These are phyloP conservation scores for Coranthus polyacanthus DNA, from an alignment of 2,797 vertebrate species.

Conservation along the genomic window DNA sequence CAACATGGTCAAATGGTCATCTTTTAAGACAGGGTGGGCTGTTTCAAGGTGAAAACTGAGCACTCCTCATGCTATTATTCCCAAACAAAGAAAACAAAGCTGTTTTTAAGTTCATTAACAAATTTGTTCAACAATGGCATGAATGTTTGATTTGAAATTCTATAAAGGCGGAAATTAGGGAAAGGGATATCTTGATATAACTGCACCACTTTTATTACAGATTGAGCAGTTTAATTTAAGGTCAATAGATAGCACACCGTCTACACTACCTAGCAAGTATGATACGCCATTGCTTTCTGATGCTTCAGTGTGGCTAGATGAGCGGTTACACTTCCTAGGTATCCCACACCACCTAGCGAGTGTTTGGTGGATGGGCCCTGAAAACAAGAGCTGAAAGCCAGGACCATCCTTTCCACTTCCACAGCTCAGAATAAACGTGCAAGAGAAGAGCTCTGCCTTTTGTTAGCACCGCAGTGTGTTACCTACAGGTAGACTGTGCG, in stretches of 20 bases:
- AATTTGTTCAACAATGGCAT: neutral
- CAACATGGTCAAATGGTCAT: neutral
- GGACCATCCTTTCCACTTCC: conserved; percentile 32
- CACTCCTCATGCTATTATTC: neutral
- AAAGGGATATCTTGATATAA: neutral
- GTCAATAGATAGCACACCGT: neutral
- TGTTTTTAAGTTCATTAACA: neutral
- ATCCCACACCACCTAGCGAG: conserved; percentile 80
- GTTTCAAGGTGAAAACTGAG: neutral
- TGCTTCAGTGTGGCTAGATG: conserved; percentile 32
- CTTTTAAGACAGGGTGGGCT: neutral
- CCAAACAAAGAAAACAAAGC: neutral
- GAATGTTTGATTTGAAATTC: neutral
- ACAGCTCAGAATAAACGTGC: neutral
- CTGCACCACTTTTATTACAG: no score
- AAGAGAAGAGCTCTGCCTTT: neutral
- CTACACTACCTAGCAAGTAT: neutral
- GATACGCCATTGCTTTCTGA: conserved; percentile 11
- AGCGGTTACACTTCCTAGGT: conserved; percentile 55
- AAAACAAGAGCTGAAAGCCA: conserved; percentile 52
- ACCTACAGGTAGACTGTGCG: conserved; percentile 20
- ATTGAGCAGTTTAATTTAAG: neutral
- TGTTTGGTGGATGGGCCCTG: conserved; percentile 26
- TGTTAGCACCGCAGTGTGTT: conserved; percentile 23
- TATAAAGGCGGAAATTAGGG: neutral